Evolutionary conservation across 2,797 vertebrate species (phyloP).

Genomic region (Okamejei kenojei): DNA sequence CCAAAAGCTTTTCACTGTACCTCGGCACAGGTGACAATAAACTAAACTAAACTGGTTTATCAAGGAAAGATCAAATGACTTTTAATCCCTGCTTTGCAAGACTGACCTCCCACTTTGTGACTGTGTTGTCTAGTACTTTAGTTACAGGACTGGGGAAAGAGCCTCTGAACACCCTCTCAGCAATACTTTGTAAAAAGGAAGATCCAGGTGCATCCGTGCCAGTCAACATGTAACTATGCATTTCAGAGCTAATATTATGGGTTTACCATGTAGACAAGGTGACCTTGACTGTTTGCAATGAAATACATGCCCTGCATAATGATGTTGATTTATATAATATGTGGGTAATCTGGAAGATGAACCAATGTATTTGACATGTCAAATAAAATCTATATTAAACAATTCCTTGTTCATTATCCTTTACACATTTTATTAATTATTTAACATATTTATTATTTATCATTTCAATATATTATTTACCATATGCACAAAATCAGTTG

Average conservation of each 20-base stretch:
- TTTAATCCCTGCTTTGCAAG: no score
- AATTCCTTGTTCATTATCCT: not conserved
- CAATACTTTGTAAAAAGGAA: no score
- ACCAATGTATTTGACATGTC: not conserved
- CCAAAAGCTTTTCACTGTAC: no score
- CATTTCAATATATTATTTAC: slow-evolving; percentile 8
- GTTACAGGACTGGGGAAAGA: no score
- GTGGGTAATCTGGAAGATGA: not conserved
- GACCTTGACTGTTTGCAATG: no score
- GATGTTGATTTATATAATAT: not conserved
- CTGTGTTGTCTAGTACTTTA: no score
- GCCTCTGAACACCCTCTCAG: no score
- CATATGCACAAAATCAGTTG: not conserved
- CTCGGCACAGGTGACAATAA: no score
- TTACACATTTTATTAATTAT: not conserved
- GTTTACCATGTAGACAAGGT: not conserved
- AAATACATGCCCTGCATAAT: not conserved
- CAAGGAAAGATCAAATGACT: no score
- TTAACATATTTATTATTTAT: not conserved
- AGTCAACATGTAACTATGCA: not conserved
- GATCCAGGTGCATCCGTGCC: not conserved
- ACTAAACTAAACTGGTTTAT: no score
- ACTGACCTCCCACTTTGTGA: no score
- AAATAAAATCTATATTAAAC: not conserved
- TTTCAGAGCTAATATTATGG: not conserved